These are phyloP conservation scores for Aporophyla nigra DNA, from an alignment of 2,888 invertebrate species.

Conservation along the genomic window DNA sequence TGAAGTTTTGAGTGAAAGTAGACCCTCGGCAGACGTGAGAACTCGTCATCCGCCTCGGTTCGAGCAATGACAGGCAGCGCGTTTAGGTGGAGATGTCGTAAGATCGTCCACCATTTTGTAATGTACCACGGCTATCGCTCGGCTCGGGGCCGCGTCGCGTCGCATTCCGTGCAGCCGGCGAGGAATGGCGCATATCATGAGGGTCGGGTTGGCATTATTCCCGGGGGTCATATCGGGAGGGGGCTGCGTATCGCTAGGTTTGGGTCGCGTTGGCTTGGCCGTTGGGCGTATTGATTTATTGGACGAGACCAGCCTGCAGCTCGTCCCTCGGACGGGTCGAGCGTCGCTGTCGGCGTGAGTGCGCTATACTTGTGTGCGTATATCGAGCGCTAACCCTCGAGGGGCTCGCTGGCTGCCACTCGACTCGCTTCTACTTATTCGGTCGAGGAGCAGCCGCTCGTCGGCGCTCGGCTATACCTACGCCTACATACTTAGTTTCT, in stretches of 20 bases:
- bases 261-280: conserved; percentile 85
- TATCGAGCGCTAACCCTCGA: conserved; percentile 91
- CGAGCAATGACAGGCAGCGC: conserved; percentile 89
- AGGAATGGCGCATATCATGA: conserved; percentile 87
- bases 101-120: conserved; percentile 92
- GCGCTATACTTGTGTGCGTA: conserved; percentile 86
- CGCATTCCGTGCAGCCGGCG: conserved; percentile 89
- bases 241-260: conserved; percentile 84
- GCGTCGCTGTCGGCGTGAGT: conserved; percentile 89
- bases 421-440: conserved; percentile 90
- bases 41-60: conserved; percentile 90
- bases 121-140: conserved; percentile 89
- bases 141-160: conserved; percentile 89
- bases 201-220: conserved; percentile 87
- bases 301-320: conserved; percentile 89
- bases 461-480: conserved; percentile 86
- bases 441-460: conserved; percentile 88
- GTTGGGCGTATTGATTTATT: conserved; percentile 89
- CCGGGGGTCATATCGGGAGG: conserved; percentile 87
- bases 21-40: conserved; percentile 88
- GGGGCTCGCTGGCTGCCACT: conserved; percentile 89
- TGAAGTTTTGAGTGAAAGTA: conserved; percentile 89
- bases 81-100: conserved; percentile 91
- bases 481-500: conserved; percentile 90
- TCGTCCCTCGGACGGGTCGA: conserved; percentile 85